These are phyloP conservation scores for Fundulus diaphanus DNA, from an alignment of 2,797 vertebrate genomes.

Conservation along the genomic window DNA sequence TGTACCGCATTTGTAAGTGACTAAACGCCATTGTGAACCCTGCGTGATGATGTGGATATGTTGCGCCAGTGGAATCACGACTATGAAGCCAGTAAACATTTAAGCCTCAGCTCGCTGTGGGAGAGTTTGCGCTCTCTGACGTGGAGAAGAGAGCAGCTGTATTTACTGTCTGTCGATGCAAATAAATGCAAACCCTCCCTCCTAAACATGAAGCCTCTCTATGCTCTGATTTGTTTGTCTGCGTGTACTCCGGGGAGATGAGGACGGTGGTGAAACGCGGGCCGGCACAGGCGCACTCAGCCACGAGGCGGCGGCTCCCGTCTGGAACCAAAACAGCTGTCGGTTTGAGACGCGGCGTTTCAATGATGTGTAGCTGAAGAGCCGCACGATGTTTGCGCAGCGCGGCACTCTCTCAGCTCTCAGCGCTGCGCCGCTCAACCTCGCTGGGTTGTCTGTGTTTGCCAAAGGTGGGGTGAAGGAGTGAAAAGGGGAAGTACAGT, in stretches of 20 bases:
- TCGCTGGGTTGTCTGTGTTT: constrained; percentile 26
- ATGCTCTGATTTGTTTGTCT: constrained; percentile 55
- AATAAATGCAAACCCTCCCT: constrained; percentile 73
- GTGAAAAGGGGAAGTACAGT: neutral
- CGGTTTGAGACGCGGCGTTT: constrained; percentile 17
- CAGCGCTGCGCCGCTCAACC: constrained; percentile 13
- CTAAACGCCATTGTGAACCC: constrained; percentile 53
- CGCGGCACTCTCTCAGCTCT: constrained; percentile 20
- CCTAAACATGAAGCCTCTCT: constrained; percentile 53
- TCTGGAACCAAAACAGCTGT: constrained; percentile 38
- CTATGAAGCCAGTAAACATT: constrained; percentile 62
- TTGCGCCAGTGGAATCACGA: constrained; percentile 29
- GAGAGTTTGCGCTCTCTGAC: constrained; percentile 46
- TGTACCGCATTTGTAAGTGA: constrained; percentile 56
- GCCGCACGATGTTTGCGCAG: constrained; percentile 28
- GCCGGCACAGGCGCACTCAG: constrained; percentile 38
- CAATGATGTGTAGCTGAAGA: constrained; percentile 6
- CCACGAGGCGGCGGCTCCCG: neutral
- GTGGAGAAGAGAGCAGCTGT: constrained; percentile 70
- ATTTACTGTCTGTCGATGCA: constrained; percentile 71
- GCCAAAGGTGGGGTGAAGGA: constrained; percentile 4
- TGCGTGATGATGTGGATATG: constrained; percentile 34
- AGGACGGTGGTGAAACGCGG: constrained; percentile 26
- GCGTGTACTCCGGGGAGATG: constrained; percentile 16
- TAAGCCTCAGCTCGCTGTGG: constrained; percentile 49